Base-by-base conservation (phyloP, 1,140 invertebrate genomes). In the Drosophila cardini region DNA sequence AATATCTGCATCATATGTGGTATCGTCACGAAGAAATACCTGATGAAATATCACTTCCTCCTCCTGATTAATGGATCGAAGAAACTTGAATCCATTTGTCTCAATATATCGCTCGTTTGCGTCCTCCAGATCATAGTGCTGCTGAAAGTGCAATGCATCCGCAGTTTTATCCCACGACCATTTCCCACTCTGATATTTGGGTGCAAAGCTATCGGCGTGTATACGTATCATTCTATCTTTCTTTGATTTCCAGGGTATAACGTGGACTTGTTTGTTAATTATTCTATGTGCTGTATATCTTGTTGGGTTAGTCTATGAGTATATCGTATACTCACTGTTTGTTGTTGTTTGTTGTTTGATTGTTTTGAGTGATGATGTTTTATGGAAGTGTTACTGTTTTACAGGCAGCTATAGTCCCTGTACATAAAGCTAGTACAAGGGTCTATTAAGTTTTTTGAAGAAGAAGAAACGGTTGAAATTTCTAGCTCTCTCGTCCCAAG, bases 11-110 rank as follows among this genome's bases (percentile, higher is more conserved):
- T 91, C 90, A 38, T 71, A 78, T 4, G 74, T 80, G 6, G 56
- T 58, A 0, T 61, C n/a, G 0, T 68, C 13, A 0, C 90, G 76
- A 0, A 69, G 38, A 30, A 78, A 91, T 0, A 81, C 76, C 34
- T 85, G 71, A 5, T 83, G 76, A 26, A 89, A 90, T 8, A 91
- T 82, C 9, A 85, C 40, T 45, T 91, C 90, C 42, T 91, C 90
- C 34, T 90, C 62, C 50, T 90, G 83, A 57, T 91, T 76, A 7
- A 91, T 61, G 0, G 52, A 68, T 16, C 76, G 73, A 13, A 78
- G 48, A 18, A 91, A 91, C 38, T 78, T 76, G 42, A 57, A 80
- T 1, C 80, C 78, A 8, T 80, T 81, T 2, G 86, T 85, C 0
- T 40, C 53, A 2, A 91, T 67, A 13, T 58, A 87, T 0, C 87